phyloP scores from a whole-genome alignment of 2,888 invertebrate species.

The Dyspetes luteomarginatus region DNA sequence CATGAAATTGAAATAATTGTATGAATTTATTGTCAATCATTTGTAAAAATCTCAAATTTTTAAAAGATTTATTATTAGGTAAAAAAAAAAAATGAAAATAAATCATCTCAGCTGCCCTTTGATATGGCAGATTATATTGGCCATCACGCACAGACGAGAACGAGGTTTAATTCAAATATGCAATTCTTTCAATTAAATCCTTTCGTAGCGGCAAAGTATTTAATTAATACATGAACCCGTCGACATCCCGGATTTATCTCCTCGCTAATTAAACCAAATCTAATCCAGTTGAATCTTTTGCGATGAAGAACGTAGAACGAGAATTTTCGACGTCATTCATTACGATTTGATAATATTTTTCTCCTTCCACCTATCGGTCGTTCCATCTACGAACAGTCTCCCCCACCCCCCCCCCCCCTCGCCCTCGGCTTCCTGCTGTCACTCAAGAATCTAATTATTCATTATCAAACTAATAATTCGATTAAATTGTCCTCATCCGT shows the following conservation, averaged over 20 bases:
- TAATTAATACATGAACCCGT: too few species aligned
- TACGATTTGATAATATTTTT: slow-evolving; percentile 30
- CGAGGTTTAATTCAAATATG: too few species aligned
- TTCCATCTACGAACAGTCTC: slow-evolving; percentile 1
- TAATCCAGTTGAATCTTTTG: not conserved
- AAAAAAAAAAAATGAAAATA: not conserved
- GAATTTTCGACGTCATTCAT: not conserved
- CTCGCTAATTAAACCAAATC: not conserved
- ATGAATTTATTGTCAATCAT: too few species aligned
- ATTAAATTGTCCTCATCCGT: slow-evolving; percentile 1
- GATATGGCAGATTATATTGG: too few species aligned
- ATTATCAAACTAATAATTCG: slow-evolving; percentile 26
- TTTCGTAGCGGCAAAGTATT: too few species aligned
- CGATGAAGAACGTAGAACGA: slow-evolving; percentile 31
- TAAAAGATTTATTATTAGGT: too few species aligned
- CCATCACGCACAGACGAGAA: too few species aligned
- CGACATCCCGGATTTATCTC: too few species aligned
- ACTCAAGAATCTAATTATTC: slow-evolving; percentile 17
- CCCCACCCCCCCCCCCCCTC: not conserved
- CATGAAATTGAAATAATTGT: too few species aligned
- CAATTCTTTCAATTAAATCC: too few species aligned
- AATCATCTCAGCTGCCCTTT: not conserved
- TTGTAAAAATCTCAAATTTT: too few species aligned
- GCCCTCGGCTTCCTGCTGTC: not conserved
- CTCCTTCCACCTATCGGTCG: slow-evolving; percentile 1